Evolutionary conservation across 2,888 invertebrate species (phyloP), one percentile per base, ranked within the genome.

Genomic region (Watsonalla cultraria): DNA sequence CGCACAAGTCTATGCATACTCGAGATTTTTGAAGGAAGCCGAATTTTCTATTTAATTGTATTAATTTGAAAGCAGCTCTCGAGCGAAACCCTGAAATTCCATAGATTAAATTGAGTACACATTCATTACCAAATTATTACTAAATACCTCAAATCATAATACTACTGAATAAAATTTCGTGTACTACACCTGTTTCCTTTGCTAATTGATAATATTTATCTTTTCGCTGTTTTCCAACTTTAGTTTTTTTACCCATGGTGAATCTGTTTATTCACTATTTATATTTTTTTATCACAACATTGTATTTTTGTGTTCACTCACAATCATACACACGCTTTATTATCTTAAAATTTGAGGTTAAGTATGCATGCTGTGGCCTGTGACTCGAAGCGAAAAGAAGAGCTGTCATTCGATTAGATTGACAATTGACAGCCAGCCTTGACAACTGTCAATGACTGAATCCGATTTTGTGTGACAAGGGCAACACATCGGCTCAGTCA

Each of bases 161-260:
- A 8, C 1, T 42, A 42, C 11, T 11, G 11, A 11, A 42, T 11
- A 11, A 6, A 8, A 11, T 42, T 24, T 24, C 24, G 24, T 24
- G 24, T 24, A 24, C 24, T 24, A 24, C 24, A 97, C 98, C 99
- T 73, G 98, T 98, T 92, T 99, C 99, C 86, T 99, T 99, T 8
- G 99, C 99, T 71, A 99, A 92, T 77, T 98, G 97, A 89, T 99
- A 99, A 88, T 96, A 99, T 92, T 98, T 99, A 93, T 99, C 99
- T 86, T 96, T 97, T 50, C 99, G 94, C 82, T 98, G 96, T 91
- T 99, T 99, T 93, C 99, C 99, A 83, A 97, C 93, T 95, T 99
- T 99, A 9, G 93, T 91, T 85, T 99, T 99, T 84, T 97, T 97
- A 52, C 97, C 98, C 98, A 98, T 98, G 85, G 88, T 93, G 52